Conservation (phyloP, 2,888 invertebrate genomes). For the Melanophora roralis region DNA sequence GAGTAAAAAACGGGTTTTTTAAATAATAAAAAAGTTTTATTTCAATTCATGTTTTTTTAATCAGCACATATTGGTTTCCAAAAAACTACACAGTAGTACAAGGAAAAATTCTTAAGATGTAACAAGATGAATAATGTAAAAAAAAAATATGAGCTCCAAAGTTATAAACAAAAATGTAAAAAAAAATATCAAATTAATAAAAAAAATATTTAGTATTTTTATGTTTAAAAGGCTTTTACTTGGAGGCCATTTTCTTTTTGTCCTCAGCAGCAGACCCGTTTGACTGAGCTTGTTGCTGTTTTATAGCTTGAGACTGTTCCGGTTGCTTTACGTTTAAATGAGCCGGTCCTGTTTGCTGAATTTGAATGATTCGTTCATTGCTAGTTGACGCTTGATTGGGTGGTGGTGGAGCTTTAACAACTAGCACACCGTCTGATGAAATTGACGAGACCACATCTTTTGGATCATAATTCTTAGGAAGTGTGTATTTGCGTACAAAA, state of each 20-base stretch:
- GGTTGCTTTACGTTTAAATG: slow-evolving; percentile 70
- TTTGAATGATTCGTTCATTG: slow-evolving; percentile 78
- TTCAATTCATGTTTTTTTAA: neutral
- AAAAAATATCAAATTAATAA: neutral
- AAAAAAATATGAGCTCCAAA: neutral
- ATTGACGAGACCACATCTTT: slow-evolving; percentile 85
- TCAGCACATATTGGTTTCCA: neutral
- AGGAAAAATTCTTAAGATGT: neutral
- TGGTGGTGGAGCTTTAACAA: slow-evolving; percentile 84
- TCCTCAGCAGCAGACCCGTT: slow-evolving; percentile 26
- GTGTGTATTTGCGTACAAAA: slow-evolving; percentile 84
- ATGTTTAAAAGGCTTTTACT: neutral
- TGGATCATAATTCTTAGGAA: slow-evolving; percentile 86
- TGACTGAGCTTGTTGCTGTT: slow-evolving; percentile 12
- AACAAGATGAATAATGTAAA: neutral
- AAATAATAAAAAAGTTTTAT: neutral
- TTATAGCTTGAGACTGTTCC: slow-evolving; percentile 41
- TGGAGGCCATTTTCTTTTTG: slow-evolving; percentile 33
- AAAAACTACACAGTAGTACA: slow-evolving; percentile 7
- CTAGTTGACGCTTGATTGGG: slow-evolving; percentile 69
- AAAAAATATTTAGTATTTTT: neutral
- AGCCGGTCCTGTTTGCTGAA: slow-evolving; percentile 80
- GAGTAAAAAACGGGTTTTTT: neutral
- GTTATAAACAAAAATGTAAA: neutral
- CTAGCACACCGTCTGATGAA: slow-evolving; percentile 85